phyloP scores from a whole-genome alignment of 2,113 vertebrate genomes.

The Pelmatolapia mariae region DNA sequence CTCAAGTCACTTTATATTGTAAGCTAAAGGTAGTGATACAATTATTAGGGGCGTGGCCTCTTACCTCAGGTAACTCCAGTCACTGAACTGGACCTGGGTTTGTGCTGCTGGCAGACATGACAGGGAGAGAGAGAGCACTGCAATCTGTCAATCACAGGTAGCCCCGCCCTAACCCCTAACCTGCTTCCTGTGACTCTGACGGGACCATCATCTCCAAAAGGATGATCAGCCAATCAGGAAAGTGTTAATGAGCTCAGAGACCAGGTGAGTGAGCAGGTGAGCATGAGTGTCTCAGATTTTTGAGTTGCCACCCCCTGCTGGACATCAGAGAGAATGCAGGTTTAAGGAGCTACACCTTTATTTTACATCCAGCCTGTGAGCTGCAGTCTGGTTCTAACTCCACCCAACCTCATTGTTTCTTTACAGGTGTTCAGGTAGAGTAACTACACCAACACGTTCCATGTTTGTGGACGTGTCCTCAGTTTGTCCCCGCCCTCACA shows the following conservation, averaged over 20 bases:
- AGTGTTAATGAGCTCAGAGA: not conserved
- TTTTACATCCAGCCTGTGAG: not conserved
- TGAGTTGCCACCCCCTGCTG: not conserved
- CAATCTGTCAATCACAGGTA: not conserved
- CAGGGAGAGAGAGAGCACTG: not conserved
- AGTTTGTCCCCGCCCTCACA: not conserved
- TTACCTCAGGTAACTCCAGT: not conserved
- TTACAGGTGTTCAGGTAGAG: not conserved
- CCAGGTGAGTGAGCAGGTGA: not conserved
- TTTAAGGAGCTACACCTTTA: not conserved
- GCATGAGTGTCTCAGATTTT: not conserved
- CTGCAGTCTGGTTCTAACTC: not conserved
- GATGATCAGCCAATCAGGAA: not conserved
- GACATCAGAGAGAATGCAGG: not conserved
- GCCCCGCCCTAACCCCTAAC: not conserved
- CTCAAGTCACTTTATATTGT: not conserved
- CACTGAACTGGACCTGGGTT: not conserved
- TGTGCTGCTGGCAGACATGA: not conserved
- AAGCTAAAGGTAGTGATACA: not conserved
- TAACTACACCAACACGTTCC: not conserved
- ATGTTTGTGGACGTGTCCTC: not conserved
- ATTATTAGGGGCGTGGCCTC: not conserved
- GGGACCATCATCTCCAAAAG: not conserved
- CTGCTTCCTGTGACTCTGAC: not conserved
- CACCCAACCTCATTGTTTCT: not conserved